These are phyloP conservation scores for Ondatra zibethicus DNA, from an alignment of 2,113 vertebrate genomes.

Conservation along the genomic window DNA sequence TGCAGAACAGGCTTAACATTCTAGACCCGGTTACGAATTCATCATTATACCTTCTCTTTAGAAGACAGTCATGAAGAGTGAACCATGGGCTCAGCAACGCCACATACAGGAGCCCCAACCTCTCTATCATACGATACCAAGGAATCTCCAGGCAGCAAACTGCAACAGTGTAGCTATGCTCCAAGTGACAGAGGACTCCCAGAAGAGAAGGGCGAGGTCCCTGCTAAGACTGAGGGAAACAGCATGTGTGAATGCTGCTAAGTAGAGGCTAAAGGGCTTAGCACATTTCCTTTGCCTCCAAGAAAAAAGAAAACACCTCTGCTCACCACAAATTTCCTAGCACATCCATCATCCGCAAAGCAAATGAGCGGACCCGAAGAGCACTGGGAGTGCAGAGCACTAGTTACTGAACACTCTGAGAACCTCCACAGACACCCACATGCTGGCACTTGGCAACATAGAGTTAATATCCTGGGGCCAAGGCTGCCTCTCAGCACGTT, in stretches of 20 bases:
- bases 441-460: constrained; percentile 1
- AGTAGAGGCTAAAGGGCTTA: not conserved
- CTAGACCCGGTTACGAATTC: not conserved
- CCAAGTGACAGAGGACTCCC: not conserved
- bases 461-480: constrained; percentile 58
- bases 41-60: not conserved
- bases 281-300: constrained; percentile 30
- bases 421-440: constrained; percentile 6
- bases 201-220: not conserved
- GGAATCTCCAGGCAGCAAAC: not conserved
- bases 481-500: constrained; percentile 48
- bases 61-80: not conserved
- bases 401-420: not conserved
- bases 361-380: constrained; percentile 21
- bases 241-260: not conserved
- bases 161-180: not conserved
- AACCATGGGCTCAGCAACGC: rapidly evolving
- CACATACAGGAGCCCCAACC: not conserved
- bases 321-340: constrained; percentile 10
- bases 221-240: not conserved
- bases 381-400: not conserved
- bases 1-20: not conserved
- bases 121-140: not conserved
- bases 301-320: not conserved
- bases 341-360: not conserved